Evolutionary conservation across 2,888 invertebrate species (phyloP), one percentile per base, ranked within the genome.

Genomic region (Calameuta idolon): DNA sequence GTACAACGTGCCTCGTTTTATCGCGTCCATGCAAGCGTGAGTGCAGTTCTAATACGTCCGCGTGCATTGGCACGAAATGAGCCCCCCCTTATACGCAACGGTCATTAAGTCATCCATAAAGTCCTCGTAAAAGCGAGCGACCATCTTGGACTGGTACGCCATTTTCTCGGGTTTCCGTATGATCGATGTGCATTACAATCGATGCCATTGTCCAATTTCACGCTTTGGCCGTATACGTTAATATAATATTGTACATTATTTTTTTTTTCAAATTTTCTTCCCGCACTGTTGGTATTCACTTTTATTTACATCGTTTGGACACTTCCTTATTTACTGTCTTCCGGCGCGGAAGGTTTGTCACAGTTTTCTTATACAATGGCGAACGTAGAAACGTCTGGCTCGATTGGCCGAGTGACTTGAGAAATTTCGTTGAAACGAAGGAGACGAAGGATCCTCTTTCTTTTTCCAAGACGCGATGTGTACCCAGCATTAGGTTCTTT

Each of bases 41-140:
- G 37, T 34, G 34, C 33, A 55, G 76, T 81, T 81, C 83, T 83
- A 82, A 85, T 83, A 83, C 83, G 81, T 82, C 79, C 79, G 82
- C 83, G 79, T 83, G 85, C 79, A 84, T 80, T 84, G 82, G 82
- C 80, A 81, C 79, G 84, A 86, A 85, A 86, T 83, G 81, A 79
- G 81, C 80, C 78, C 80, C 81, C 81, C 80, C 80, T 83, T 31
- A 82, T 81, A 80, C 81, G 78, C 81, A 79, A 81, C 79, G 78
- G 82, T 83, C 86, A 86, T 87, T 85, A 86, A 85, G 83, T 82
- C 82, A 83, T 85, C 82, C 86, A 87, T 87, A 87, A 87, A 87
- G 81, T 83, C 75, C 81, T 83, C 85, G 84, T 87, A 87, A 87
- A 86, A 86, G 80, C 79, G 82, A 23, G 81, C 81, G 83, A 82